A percentile compares a stretch with the other conserved stretches of the same genome.
Evolutionary conservation across 2,797 vertebrate species (phyloP).

Genomic region (Phrynocephalus forsythii): DNA sequence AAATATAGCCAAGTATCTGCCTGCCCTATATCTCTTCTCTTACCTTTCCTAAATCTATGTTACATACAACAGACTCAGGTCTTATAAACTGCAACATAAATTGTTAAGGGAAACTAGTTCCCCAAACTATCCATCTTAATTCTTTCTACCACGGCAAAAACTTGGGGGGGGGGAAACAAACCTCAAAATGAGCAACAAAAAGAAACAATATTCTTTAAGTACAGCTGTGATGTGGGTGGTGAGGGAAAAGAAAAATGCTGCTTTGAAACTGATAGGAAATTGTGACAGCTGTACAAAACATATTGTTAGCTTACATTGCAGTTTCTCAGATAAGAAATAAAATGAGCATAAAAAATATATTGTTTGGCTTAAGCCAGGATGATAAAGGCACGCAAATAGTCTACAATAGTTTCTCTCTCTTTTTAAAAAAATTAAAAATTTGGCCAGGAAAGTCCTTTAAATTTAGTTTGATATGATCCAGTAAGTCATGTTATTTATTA

Average conservation of each 20-base stretch:
- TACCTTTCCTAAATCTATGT: conserved; percentile 45
- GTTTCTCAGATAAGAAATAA: conserved; percentile 67
- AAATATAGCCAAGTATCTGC: conserved; percentile 28
- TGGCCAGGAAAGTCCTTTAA: conserved; percentile 15
- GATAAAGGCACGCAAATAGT: not conserved
- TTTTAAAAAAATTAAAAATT: not conserved
- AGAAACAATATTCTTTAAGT: conserved; percentile 62
- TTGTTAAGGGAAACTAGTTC: conserved; percentile 57
- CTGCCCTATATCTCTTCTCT: conserved; percentile 10
- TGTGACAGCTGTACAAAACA: conserved; percentile 60
- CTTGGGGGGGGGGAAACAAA: not conserved
- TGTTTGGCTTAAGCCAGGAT: conserved; percentile 2
- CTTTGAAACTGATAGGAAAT: conserved; percentile 63
- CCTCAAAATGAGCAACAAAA: conserved; percentile 51
- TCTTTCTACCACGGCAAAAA: conserved; percentile 59
- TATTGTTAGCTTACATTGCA: conserved; percentile 62
- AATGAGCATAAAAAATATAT: conserved; percentile 54
- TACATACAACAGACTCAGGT: conserved; percentile 43
- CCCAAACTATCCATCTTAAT: conserved; percentile 63
- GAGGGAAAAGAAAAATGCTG: conserved; percentile 35
- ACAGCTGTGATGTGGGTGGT: conserved; percentile 49
- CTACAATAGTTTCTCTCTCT: not conserved
- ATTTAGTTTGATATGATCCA: conserved; percentile 23
- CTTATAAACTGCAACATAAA: conserved; percentile 65
- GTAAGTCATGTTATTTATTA: not conserved